Conservation (phyloP, 2,113 vertebrate species). For the Natator depressus region DNA sequence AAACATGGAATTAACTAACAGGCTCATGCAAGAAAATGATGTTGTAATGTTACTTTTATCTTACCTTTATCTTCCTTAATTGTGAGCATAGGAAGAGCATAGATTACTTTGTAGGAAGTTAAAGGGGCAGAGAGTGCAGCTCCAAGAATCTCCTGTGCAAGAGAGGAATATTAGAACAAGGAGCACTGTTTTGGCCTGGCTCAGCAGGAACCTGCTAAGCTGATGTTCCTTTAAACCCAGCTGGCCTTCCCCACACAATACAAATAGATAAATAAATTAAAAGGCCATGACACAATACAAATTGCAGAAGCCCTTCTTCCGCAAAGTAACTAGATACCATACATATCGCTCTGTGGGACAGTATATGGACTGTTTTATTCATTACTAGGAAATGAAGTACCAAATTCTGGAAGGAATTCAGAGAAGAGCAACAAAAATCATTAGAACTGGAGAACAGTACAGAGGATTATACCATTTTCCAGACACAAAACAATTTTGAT, state of each 20-base stretch:
- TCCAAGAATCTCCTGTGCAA: constrained; percentile 90
- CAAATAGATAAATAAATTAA: background rate
- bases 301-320: background rate
- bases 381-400: background rate
- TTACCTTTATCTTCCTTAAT: constrained; percentile 99
- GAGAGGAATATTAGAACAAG: background rate
- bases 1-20: rapidly evolving
- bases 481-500: background rate
- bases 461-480: background rate
- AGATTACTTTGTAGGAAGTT: constrained; percentile 88
- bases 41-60: constrained; percentile 89
- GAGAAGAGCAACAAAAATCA: background rate
- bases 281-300: background rate
- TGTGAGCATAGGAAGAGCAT: constrained; percentile 95
- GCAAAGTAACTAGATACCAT: background rate
- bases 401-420: background rate
- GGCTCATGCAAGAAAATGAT: background rate
- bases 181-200: rapidly evolving
- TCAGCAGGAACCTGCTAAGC: background rate
- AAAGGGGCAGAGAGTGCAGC: constrained; percentile 90
- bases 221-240: background rate
- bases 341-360: background rate
- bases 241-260: background rate
- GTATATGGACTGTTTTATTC: background rate
- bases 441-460: background rate